phyloP scores from a whole-genome alignment of 2,888 invertebrate genomes.

The Chaitophorus viminalis region DNA sequence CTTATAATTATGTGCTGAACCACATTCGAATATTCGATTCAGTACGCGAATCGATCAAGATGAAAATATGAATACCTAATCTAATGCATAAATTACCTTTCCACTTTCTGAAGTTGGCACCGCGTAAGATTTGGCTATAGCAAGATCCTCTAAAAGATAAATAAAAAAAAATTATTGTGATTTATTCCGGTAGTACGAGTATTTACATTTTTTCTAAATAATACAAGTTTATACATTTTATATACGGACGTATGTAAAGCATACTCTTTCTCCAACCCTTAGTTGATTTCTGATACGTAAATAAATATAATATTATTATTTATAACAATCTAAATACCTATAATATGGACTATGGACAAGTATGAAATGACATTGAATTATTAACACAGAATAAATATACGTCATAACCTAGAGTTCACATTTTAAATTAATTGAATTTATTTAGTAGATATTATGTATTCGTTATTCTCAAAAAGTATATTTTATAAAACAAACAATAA shows the following conservation, averaged over 20 bases:
- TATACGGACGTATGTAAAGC: no score
- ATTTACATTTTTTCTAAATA: no score
- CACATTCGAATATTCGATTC: neutral
- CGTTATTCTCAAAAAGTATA: neutral
- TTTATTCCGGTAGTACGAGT: no score
- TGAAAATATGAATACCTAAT: neutral
- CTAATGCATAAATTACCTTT: conserved; percentile 38
- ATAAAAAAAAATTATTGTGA: conserved; percentile 8
- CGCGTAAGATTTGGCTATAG: conserved; percentile 32
- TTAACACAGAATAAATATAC: no score
- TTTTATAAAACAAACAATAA: neutral
- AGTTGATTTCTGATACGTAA: no score
- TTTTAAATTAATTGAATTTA: neutral
- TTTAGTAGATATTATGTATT: neutral
- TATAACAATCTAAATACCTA: no score
- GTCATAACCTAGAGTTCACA: no score
- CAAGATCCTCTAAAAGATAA: conserved; percentile 33
- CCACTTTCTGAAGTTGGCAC: conserved; percentile 43
- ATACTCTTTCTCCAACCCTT: no score
- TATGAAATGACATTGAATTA: no score
- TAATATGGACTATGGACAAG: no score
- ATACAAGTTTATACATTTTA: no score
- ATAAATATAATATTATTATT: no score
- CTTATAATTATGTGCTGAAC: neutral
- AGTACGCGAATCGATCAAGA: neutral